Evolutionary conservation across 2,113 vertebrate species (phyloP), one percentile per base, ranked within the genome.

Genomic region (Pachycephala philippinensis): DNA sequence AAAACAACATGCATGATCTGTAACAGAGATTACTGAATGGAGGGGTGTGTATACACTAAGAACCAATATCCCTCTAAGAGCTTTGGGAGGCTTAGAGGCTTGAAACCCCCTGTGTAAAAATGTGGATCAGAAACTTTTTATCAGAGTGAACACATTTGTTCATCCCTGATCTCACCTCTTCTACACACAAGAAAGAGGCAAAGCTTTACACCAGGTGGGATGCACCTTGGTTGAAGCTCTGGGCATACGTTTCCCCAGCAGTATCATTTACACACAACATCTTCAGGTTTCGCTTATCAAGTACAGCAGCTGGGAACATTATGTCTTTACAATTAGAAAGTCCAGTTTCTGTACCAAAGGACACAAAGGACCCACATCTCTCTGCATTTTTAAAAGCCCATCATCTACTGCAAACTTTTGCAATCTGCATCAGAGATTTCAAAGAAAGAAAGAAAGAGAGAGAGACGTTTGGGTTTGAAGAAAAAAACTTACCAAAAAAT

Each of bases 401-500:
- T 56, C 53, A 49, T 16, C 35, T 80, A 59, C 74, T 93, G 63
- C 35, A 80, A 91, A 83, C 26, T 76, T 64, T 24, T 66, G 65
- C 64, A 84, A 84, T 47, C 65, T 59, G 65, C 88, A 89, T 19
- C n/a, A 42, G 30, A 54, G 30, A 63, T 35, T 65, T 56, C 40
- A 87, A 39, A 94, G 70, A 94, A 59, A 64, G 42, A 64, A 18
- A 54, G 30, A 79, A 26, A 20, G 12, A 24, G 1, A 49, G 28
- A 31, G 13, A 61, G 39, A 53, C 33, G 22, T 33, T 37, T 44
- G 27, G 12, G 39, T 66, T 86, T 53, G 42, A 56, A 56, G 54
- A 15, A 74, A 65, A 45, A 54, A 60, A 75, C 65, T 97, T 96
- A 97, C 97, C 89, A 42, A 94, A 94, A 96, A 89, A 75, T 87